phyloP scores from a whole-genome alignment of 2,888 invertebrate genomes.

The Brassicogethes aeneus region DNA sequence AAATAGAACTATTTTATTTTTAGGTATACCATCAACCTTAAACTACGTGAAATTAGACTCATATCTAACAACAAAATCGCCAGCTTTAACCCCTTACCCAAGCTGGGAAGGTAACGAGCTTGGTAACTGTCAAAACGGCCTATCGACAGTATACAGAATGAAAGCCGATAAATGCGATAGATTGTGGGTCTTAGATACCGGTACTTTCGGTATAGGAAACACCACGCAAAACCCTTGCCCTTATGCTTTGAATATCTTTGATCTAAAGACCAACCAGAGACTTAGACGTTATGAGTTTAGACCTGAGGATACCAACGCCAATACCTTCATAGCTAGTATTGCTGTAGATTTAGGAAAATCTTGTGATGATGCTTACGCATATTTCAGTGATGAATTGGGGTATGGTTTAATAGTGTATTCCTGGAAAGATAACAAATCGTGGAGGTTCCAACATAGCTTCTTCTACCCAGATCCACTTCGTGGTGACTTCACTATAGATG shows the following conservation, averaged over 20 bases:
- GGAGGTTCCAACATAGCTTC: conserved; percentile 70
- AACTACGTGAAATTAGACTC: conserved; percentile 68
- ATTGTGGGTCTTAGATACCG: conserved; percentile 76
- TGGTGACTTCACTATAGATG: conserved; percentile 70
- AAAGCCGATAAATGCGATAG: conserved; percentile 71
- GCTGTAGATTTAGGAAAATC: conserved; percentile 64
- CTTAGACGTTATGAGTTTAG: conserved; percentile 59
- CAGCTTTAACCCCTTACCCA: conserved; percentile 69
- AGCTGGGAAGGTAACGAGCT: conserved; percentile 65
- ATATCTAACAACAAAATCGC: conserved; percentile 54
- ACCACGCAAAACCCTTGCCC: conserved; percentile 71
- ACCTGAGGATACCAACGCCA: conserved; percentile 62
- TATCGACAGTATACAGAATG: conserved; percentile 71
- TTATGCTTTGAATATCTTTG: conserved; percentile 68
- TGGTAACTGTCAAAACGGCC: conserved; percentile 64
- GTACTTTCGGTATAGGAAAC: conserved; percentile 70
- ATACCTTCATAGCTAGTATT: conserved; percentile 80
- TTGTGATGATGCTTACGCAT: conserved; percentile 24
- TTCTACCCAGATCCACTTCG: conserved; percentile 74
- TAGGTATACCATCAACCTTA: conserved; percentile 72
- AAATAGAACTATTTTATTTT: conserved; percentile 19
- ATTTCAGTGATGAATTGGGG: conserved; percentile 70
- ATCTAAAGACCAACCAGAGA: conserved; percentile 61
- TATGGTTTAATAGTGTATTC: conserved; percentile 75
- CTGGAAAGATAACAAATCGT: conserved; percentile 65